Conservation (phyloP, 2,113 vertebrate species). For the Rhabdomys dilectus region DNA sequence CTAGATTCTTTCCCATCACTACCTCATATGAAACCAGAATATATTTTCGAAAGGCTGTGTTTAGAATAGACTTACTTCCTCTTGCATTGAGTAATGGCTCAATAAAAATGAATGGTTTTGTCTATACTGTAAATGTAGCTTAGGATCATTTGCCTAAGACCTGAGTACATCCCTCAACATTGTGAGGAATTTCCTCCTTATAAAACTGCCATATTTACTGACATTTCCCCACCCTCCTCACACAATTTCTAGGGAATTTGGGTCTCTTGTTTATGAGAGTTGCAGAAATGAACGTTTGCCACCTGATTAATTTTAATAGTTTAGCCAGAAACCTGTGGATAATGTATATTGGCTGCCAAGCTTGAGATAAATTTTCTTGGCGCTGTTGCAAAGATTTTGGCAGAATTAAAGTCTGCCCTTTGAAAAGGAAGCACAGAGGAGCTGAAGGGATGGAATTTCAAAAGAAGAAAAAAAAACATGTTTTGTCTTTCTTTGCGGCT, state of each 20-base stretch:
- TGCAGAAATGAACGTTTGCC: constrained; percentile 86
- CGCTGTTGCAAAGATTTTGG: constrained; percentile 81
- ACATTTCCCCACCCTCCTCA: constrained; percentile 63
- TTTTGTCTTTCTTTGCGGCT: constrained; percentile 71
- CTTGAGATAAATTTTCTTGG: constrained; percentile 83
- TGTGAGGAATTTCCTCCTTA: constrained; percentile 77
- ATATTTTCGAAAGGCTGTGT: background rate
- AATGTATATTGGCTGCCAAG: constrained; percentile 82
- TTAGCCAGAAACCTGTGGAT: constrained; percentile 83
- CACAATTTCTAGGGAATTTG: constrained; percentile 55
- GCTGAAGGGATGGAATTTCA: constrained; percentile 65
- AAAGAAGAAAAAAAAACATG: constrained; percentile 57
- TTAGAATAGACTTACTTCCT: background rate
- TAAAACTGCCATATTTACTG: constrained; percentile 80
- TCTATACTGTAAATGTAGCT: constrained; percentile 48
- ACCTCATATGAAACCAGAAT: background rate
- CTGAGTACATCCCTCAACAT: constrained; percentile 68
- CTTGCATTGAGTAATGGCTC: constrained; percentile 48
- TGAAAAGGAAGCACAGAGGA: constrained; percentile 65
- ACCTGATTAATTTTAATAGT: constrained; percentile 89
- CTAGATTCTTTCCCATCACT: background rate
- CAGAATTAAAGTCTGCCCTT: constrained; percentile 83
- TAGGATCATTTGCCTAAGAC: constrained; percentile 76
- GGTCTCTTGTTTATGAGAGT: constrained; percentile 85
- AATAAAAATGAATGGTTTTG: constrained; percentile 67